These are phyloP conservation scores for Agonopterix heracliana DNA, from an alignment of 2,888 invertebrate species.

Conservation along the genomic window DNA sequence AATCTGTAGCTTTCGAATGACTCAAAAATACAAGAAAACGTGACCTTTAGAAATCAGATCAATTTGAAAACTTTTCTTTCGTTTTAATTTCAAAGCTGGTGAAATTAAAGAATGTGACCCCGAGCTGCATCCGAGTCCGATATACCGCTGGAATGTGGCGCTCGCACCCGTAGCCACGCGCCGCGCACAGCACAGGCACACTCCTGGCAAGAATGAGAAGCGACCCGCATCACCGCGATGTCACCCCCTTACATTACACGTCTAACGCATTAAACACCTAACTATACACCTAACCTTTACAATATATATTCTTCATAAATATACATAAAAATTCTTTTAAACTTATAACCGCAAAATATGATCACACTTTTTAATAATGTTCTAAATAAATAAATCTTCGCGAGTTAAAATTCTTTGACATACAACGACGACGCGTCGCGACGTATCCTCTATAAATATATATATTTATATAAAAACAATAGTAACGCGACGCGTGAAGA, in stretches of 20 bases:
- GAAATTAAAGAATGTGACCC: not conserved
- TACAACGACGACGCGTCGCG: conserved; percentile 8
- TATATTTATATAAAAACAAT: not conserved
- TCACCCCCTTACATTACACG: not conserved
- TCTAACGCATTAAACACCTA: no score
- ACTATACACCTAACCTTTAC: not conserved
- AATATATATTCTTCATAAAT: conserved; percentile 14
- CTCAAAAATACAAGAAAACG: no score
- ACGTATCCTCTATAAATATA: not conserved
- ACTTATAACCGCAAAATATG: conserved; percentile 15
- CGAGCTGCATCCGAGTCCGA: not conserved
- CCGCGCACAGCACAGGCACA: conserved; percentile 1
- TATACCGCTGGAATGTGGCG: conserved; percentile 8
- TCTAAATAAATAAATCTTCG: conserved; percentile 15
- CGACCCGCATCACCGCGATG: conserved; percentile 1
- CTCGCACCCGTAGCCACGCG: not conserved
- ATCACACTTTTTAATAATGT: conserved; percentile 9
- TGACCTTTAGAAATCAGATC: no score
- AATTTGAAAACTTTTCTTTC: no score
- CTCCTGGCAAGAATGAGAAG: conserved; percentile 2
- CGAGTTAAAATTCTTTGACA: conserved; percentile 5
- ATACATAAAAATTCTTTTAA: conserved; percentile 19
- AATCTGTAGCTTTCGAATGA: no score
- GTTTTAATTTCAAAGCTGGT: not conserved
- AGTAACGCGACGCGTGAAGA: conserved; percentile 9